Evolutionary conservation across 2,888 invertebrate genomes (phyloP).

Genomic region (Elysia crispata): DNA sequence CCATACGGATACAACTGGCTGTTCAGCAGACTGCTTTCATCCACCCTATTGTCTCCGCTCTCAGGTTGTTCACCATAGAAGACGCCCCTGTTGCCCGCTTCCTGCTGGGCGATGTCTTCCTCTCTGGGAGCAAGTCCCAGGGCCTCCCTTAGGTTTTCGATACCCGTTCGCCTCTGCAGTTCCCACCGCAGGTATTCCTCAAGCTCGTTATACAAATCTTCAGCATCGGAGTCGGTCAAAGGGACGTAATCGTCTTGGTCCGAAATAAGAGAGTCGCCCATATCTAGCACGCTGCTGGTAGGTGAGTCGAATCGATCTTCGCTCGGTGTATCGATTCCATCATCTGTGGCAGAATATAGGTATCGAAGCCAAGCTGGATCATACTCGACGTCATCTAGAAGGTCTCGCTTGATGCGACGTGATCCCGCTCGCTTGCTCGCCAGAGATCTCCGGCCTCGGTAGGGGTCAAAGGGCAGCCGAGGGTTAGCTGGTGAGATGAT

Average conservation of each 20-base stretch:
- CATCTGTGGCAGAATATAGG: slow-evolving; percentile 17
- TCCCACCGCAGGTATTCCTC: slow-evolving; percentile 19
- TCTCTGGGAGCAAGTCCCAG: not conserved
- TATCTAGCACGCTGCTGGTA: not conserved
- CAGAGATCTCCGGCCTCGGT: slow-evolving; percentile 35
- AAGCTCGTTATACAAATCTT: slow-evolving; percentile 34
- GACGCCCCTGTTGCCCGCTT: not conserved
- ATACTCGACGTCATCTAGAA: slow-evolving; percentile 50
- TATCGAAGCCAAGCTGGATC: slow-evolving; percentile 17
- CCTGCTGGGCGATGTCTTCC: slow-evolving; percentile 20
- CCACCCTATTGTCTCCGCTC: not conserved
- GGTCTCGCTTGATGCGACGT: slow-evolving; percentile 55
- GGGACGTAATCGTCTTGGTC: slow-evolving; percentile 40
- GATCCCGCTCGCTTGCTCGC: slow-evolving; percentile 32
- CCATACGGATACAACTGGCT: not conserved
- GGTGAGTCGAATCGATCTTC: not conserved
- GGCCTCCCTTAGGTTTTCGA: not conserved
- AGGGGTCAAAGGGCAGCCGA: slow-evolving; percentile 23
- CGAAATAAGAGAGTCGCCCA: slow-evolving; percentile 24
- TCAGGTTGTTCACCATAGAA: not conserved
- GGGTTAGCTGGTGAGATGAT: not conserved
- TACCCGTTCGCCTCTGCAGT: not conserved
- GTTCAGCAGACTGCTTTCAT: not conserved
- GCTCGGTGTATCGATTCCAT: not conserved
- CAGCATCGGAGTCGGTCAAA: slow-evolving; percentile 38